Base-by-base conservation (phyloP, 2,797 vertebrate genomes). In the Hypotaenidia okinawae region DNA sequence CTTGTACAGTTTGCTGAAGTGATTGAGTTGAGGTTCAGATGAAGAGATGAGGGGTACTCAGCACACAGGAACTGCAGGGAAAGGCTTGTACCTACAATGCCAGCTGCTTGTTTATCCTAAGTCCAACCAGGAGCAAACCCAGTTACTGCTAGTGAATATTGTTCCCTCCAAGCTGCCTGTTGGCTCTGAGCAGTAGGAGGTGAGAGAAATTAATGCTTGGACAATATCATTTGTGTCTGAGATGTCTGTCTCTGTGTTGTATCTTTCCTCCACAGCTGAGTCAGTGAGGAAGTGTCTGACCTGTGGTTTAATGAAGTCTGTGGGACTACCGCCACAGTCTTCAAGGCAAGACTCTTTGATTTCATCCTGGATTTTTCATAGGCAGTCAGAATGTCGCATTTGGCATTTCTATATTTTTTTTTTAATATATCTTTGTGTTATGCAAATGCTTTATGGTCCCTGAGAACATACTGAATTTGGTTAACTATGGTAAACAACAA, bases 371-470 rank as follows among this genome's bases (percentile, higher is more conserved):
- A n/a, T 35, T 88, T 84, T 72, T 64, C n/a, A 41, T 6, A 64
- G 23, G 24, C 13, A 27, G 23, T 30, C 24, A 81, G 45, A 88
- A 61, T 4, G 11, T 18, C 10, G 2, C 32, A 49, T 82, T 78
- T 70, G 21, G 7, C 11, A 45, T 66, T 87, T 66, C 30, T 81
- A 1, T 28, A 35, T 35, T 7, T 8, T 83, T 75, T 86, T 52
- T 52, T 47, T 51, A 62, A 8, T 94, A 49, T 93, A 63, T 84
- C 89, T 92, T 87, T 30, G 64, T 79, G 62, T 63, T 66, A 55
- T 21, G n/a, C 62, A 86, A 91, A 87, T 69, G 30, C 41, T 69
- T 95, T 93, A 49, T 93, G 85, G 72, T 93, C n/a, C 73, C 86
- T 92, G 85, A 81, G 95, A 96, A 85, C 12, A 54, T 11, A 41